Evolutionary conservation across 2,797 vertebrate species (phyloP).

Genomic region (Ctenosaura bakeri): DNA sequence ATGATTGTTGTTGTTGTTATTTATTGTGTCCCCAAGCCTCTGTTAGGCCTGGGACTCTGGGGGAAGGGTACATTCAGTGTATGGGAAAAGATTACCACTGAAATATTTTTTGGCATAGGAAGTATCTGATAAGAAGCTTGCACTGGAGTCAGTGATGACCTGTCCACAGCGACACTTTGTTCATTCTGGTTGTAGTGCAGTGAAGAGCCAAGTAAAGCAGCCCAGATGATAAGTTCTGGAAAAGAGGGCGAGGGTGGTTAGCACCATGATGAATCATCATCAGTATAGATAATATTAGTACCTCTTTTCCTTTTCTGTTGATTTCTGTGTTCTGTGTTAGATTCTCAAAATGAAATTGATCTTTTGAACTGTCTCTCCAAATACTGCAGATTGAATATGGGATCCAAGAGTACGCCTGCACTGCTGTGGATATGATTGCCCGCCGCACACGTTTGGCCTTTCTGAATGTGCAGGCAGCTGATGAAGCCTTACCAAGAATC

Average conservation of each 20-base stretch:
- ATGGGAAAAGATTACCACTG: too few species aligned
- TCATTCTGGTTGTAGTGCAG: not conserved
- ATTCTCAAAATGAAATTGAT: not conserved
- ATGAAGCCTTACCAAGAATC: conserved; percentile 94
- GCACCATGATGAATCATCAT: not conserved
- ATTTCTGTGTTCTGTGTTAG: not conserved
- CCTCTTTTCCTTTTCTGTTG: not conserved
- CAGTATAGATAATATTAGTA: not conserved
- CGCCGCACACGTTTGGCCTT: conserved; percentile 94
- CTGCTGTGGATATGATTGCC: conserved; percentile 92
- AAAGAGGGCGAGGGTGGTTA: not conserved
- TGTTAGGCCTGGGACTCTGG: too few species aligned
- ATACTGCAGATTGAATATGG: conserved; percentile 89
- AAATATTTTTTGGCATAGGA: too few species aligned
- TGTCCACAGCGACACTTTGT: too few species aligned
- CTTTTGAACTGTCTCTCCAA: not conserved
- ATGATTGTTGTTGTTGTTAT: too few species aligned
- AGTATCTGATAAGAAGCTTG: too few species aligned
- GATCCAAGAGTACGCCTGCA: conserved; percentile 95
- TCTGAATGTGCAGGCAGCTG: conserved; percentile 95
- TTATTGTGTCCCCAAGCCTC: too few species aligned
- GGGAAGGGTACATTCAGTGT: too few species aligned
- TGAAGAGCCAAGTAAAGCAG: not conserved
- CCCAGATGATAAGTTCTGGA: not conserved
- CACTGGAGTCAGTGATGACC: too few species aligned